These are phyloP conservation scores for Drosophila algonquin DNA, from an alignment of 2,888 invertebrate species.

Conservation along the genomic window DNA sequence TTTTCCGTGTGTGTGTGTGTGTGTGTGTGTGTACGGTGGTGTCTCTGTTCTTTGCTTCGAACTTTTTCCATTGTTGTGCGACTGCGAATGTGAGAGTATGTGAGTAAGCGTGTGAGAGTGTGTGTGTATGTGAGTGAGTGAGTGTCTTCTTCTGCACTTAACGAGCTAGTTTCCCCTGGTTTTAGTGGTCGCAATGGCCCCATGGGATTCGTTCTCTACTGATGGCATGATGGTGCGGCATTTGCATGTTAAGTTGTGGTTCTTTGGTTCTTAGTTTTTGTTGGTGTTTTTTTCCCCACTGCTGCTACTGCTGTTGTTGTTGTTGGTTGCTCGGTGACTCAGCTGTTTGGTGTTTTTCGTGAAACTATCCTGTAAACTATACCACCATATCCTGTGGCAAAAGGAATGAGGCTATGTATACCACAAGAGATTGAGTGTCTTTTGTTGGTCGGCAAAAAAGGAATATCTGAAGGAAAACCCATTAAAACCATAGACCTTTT, in stretches of 20 bases:
- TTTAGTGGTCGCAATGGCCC: conserved; percentile 51
- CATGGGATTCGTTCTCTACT: conserved; percentile 23
- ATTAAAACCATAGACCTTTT: too few relatives aligned
- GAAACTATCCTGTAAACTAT: background rate
- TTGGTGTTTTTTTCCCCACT: background rate
- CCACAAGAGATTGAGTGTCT: background rate
- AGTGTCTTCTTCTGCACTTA: conserved; percentile 53
- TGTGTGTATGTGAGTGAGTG: conserved; percentile 9
- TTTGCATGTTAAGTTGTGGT: conserved; percentile 2
- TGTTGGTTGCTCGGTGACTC: background rate
- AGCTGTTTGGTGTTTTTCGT: background rate
- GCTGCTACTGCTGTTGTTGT: too few relatives aligned
- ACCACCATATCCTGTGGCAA: background rate
- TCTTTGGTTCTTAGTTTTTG: background rate
- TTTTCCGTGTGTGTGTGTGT: conserved; percentile 35
- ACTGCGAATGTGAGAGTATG: conserved; percentile 8
- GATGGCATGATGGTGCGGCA: background rate
- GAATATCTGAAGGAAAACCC: background rate
- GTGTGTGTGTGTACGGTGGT: background rate
- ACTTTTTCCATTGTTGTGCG: conserved; percentile 56
- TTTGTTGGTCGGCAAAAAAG: background rate
- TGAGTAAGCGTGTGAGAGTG: background rate
- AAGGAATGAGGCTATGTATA: too few relatives aligned
- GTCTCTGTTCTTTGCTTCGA: conserved; percentile 34
- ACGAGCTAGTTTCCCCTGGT: conserved; percentile 59